Evolutionary conservation across 2,888 invertebrate genomes (phyloP).

Genomic region (Drosophila flavopinicola): DNA sequence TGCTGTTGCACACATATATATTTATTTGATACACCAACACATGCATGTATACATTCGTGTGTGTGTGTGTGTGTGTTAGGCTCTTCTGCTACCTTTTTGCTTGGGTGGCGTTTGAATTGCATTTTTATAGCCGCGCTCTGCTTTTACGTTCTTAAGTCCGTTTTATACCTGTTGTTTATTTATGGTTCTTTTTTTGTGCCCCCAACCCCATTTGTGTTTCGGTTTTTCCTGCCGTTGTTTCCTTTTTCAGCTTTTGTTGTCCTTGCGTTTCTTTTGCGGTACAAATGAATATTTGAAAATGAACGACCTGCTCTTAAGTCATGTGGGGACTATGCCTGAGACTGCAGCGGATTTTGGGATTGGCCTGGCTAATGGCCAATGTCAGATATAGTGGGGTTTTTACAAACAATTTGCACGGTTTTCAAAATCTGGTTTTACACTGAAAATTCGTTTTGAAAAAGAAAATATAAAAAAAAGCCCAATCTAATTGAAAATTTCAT

Average conservation of each 20-base stretch:
- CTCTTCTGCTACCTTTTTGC: conserved; percentile 3
- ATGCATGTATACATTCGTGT: not conserved
- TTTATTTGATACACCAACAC: conserved; percentile 21
- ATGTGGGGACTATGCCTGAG: conserved; percentile 10
- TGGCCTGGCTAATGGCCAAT: conserved; percentile 8
- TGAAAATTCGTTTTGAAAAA: too few species aligned
- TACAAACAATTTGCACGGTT: conserved; percentile 39
- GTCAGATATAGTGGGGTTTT: conserved; percentile 19
- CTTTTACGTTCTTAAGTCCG: conserved; percentile 61
- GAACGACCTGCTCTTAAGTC: conserved; percentile 23
- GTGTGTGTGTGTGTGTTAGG: conserved; percentile 8
- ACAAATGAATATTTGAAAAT: conserved; percentile 46
- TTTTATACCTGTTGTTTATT: conserved; percentile 71
- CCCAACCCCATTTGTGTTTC: conserved; percentile 22
- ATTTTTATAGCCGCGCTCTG: conserved; percentile 59
- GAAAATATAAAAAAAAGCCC: too few species aligned
- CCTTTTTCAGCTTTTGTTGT: conserved; percentile 27
- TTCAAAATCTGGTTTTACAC: not conserved
- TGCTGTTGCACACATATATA: conserved; percentile 31
- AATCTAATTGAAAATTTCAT: too few species aligned
- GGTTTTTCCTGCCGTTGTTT: conserved; percentile 29
- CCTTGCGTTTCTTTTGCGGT: conserved; percentile 17
- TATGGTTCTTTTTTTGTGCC: conserved; percentile 44
- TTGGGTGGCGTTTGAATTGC: conserved; percentile 41
- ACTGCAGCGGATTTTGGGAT: conserved; percentile 5